Conservation (phyloP, 2,888 invertebrate species). For the Parochlus steinenii region DNA sequence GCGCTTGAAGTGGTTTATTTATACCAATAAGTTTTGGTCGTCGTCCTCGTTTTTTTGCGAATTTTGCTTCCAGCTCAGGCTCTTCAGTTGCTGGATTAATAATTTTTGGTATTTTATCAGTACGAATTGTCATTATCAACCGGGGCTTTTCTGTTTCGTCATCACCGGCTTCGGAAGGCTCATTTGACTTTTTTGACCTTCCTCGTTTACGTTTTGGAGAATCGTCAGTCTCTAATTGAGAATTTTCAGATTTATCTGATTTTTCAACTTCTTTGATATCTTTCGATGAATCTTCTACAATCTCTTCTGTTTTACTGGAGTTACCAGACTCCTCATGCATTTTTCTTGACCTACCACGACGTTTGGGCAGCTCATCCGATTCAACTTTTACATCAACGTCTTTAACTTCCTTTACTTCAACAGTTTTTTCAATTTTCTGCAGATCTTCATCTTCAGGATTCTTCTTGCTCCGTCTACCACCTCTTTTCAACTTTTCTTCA, state of each 20-base stretch:
- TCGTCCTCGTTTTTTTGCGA: constrained; percentile 8
- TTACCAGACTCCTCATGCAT: constrained; percentile 9
- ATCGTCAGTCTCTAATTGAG: constrained; percentile 19
- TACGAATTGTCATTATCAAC: constrained; percentile 9
- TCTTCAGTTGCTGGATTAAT: constrained; percentile 1
- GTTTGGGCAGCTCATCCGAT: constrained; percentile 13
- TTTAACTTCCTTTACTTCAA: constrained; percentile 1
- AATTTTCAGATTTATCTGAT: constrained; percentile 14
- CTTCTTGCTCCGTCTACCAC: constrained; percentile 13
- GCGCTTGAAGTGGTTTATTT: constrained; percentile 4
- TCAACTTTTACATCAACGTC: constrained; percentile 4
- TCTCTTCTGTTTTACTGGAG: constrained; percentile 1
- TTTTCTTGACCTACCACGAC: constrained; percentile 20
- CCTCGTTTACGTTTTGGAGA: constrained; percentile 23
- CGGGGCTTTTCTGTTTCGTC: constrained; percentile 8
- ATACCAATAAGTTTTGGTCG: constrained; percentile 6
- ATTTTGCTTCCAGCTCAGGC: constrained; percentile 2
- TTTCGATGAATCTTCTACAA: constrained; percentile 1
- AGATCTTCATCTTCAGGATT: constrained; percentile 5
- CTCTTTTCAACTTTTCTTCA: constrained; percentile 19
- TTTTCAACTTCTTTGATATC: constrained; percentile 17
- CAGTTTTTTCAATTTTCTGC: constrained; percentile 2
- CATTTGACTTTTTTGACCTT: constrained; percentile 24
- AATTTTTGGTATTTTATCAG: constrained; percentile 9
- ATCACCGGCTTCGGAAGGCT: constrained; percentile 17